Evolutionary conservation across 1,140 invertebrate species (phyloP).

Genomic region (Adelges cooleyi): DNA sequence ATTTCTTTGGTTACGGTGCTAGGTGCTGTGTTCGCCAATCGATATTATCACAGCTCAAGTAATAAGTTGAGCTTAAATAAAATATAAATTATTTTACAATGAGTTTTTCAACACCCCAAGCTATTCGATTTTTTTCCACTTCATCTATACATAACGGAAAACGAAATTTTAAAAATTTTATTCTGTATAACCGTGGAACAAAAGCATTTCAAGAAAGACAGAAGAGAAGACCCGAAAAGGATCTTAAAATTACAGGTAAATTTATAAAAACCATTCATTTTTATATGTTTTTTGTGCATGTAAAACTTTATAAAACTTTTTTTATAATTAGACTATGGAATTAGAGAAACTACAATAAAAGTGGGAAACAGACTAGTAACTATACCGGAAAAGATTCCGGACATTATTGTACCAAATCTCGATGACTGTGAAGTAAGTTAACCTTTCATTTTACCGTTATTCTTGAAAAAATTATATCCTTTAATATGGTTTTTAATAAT

Average conservation of each 20-base stretch:
- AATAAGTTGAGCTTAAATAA: no score
- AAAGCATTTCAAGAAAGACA: slow-evolving; percentile 51
- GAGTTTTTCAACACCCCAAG: background rate
- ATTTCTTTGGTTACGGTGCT: no score
- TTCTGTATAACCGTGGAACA: slow-evolving; percentile 57
- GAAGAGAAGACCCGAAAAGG: slow-evolving; percentile 44
- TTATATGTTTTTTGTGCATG: background rate
- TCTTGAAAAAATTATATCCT: no score
- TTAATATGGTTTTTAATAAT: no score
- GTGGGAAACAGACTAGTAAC: slow-evolving; percentile 45
- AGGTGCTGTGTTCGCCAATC: no score
- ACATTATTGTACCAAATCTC: slow-evolving; percentile 83
- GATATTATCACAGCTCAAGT: no score
- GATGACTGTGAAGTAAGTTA: slow-evolving; percentile 50
- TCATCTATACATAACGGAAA: slow-evolving; percentile 50
- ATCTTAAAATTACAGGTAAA: slow-evolving; percentile 50
- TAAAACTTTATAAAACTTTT: background rate
- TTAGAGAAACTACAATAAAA: slow-evolving; percentile 48
- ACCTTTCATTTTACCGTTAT: background rate
- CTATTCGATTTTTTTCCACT: slow-evolving; percentile 41
- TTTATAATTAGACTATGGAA: slow-evolving; percentile 46
- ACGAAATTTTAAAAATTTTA: slow-evolving; percentile 67
- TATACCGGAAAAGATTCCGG: slow-evolving; percentile 82
- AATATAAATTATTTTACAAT: no score
- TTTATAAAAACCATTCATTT: slow-evolving; percentile 4